These are phyloP conservation scores for Rhingia rostrata DNA, from an alignment of 2,888 invertebrate species.

Conservation along the genomic window DNA sequence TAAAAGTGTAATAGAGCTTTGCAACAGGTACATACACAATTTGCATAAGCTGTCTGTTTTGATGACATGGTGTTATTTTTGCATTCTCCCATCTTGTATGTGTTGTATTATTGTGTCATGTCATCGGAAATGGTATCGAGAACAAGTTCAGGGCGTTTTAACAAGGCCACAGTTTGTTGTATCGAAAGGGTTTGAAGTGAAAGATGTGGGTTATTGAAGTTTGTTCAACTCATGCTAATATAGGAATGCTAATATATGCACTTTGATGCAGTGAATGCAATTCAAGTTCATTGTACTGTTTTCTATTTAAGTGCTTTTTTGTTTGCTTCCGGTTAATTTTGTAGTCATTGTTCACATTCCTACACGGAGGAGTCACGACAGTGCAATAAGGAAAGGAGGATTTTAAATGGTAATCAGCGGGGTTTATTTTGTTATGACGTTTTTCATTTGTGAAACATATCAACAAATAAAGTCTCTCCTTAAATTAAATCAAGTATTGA, in stretches of 20 bases:
- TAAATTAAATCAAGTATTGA: too few relatives aligned
- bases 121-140: constrained; percentile 5
- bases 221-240: too few relatives aligned
- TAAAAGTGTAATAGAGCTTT: not conserved
- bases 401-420: too few relatives aligned
- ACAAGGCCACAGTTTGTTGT: constrained; percentile 29
- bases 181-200: too few relatives aligned
- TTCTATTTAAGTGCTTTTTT: not conserved
- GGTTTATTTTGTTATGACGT: too few relatives aligned
- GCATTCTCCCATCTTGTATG: constrained; percentile 10
- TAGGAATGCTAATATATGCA: not conserved
- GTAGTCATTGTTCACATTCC: too few relatives aligned
- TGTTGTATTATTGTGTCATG: constrained; percentile 28
- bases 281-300: constrained; percentile 2
- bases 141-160: constrained; percentile 36
- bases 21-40: not conserved
- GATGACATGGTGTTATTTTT: constrained; percentile 47
- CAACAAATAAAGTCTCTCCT: too few relatives aligned
- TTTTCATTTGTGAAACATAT: too few relatives aligned
- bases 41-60: constrained; percentile 60
- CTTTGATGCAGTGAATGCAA: not conserved
- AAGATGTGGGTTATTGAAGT: too few relatives aligned
- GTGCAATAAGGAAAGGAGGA: too few relatives aligned
- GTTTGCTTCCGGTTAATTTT: not conserved
- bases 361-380: too few relatives aligned